Evolutionary conservation across 1,140 invertebrate species (phyloP).

Genomic region (Pogonomyrmex barbatus): DNA sequence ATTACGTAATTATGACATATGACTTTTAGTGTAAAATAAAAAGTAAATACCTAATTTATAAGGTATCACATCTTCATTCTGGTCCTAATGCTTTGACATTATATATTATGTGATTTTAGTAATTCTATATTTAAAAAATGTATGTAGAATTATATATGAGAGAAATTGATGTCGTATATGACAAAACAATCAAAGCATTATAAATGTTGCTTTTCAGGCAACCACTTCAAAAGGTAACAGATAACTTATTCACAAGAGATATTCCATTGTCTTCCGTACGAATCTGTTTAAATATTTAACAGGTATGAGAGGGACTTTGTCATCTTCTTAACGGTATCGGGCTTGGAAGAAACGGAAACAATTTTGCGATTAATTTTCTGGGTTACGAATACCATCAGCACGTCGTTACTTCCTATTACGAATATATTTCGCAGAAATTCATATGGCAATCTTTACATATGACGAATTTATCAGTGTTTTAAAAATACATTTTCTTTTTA

Average conservation of each 20-base stretch:
- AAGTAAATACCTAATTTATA: not conserved
- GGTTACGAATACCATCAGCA: constrained; percentile 66
- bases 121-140: not conserved
- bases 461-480: not conserved
- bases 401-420: constrained; percentile 5
- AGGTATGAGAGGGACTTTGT: constrained; percentile 71
- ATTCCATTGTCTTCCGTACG: constrained; percentile 80
- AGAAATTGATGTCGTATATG: constrained; percentile 12
- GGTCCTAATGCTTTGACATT: not conserved
- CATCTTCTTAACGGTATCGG: constrained; percentile 81
- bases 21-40: not conserved
- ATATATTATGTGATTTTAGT: not conserved
- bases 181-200: constrained; percentile 49
- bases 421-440: not conserved
- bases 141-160: not conserved
- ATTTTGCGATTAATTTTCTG: constrained; percentile 77
- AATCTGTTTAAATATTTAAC: constrained; percentile 85
- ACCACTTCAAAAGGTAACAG: constrained; percentile 68
- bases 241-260: constrained; percentile 72
- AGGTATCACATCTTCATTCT: not conserved
- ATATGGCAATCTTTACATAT: not conserved
- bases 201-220: constrained; percentile 34
- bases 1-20: not conserved
- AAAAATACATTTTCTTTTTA: not conserved
- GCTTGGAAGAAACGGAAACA: constrained; percentile 61